Percentiles rank a stretch among this genome's conserved stretches.
These are phyloP conservation scores for Ibycter americanus DNA, from an alignment of 2,797 vertebrate genomes.

Conservation along the genomic window DNA sequence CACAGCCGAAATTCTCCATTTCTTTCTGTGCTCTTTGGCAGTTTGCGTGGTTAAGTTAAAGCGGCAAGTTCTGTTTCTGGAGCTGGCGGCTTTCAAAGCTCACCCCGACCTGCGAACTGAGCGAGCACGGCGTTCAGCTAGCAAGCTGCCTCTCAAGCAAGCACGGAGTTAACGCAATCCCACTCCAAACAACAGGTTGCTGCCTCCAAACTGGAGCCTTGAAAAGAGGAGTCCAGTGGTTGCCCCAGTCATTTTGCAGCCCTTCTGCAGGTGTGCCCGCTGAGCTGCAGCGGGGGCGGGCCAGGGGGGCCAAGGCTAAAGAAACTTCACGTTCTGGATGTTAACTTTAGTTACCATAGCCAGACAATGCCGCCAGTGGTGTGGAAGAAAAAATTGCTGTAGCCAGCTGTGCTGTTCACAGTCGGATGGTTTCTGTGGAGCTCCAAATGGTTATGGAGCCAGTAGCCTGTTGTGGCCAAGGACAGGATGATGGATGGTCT, in stretches of 20 bases:
- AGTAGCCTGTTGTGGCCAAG: constrained; percentile 82
- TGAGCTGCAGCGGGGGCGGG: constrained; percentile 62
- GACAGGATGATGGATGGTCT: constrained; percentile 84
- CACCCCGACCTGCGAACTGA: not conserved
- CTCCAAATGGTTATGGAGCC: constrained; percentile 79
- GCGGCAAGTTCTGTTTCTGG: not conserved
- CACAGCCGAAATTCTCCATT: constrained; percentile 18
- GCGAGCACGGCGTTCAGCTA: not conserved
- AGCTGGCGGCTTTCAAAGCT: not conserved
- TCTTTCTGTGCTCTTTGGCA: constrained; percentile 47
- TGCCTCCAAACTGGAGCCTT: not conserved
- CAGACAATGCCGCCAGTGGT: constrained; percentile 84
- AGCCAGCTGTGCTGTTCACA: constrained; percentile 89
- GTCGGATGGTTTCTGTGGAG: constrained; percentile 77
- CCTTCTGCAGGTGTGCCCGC: constrained; percentile 76
- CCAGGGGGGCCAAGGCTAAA: constrained; percentile 74
- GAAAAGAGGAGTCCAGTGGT: not conserved
- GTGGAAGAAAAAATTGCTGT: constrained; percentile 80
- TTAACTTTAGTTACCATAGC: constrained; percentile 85
- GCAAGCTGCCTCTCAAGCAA: not conserved
- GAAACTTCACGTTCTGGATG: constrained; percentile 76
- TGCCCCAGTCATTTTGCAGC: constrained; percentile 59
- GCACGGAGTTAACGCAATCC: not conserved
- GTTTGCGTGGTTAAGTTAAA: not conserved
- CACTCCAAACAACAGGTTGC: constrained; percentile 31